These are phyloP conservation scores for Zelleria hepariella DNA, from an alignment of 2,888 invertebrate genomes.

Conservation along the genomic window DNA sequence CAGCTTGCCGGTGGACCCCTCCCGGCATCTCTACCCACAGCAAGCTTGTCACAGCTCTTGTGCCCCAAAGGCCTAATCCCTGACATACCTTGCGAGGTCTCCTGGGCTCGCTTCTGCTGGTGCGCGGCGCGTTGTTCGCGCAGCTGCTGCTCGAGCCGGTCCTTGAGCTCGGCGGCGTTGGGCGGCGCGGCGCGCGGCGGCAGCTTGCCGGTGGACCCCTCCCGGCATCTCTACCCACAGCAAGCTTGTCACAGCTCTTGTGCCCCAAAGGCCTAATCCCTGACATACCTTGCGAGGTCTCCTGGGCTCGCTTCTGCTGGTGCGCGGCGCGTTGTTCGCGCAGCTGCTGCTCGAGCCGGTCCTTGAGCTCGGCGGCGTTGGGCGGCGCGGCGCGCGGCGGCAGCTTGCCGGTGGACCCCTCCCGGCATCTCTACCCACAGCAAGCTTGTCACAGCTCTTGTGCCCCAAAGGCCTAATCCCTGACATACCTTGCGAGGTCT, in stretches of 20 bases:
- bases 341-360: conserved; percentile 92
- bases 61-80: no score
- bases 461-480: no score
- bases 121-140: conserved; percentile 90
- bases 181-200: conserved; percentile 72
- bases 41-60: no score
- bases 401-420: conserved; percentile 43
- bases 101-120: conserved; percentile 86
- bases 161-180: conserved; percentile 83
- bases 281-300: conserved; percentile 73
- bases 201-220: conserved; percentile 81
- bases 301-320: conserved; percentile 86
- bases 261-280: no score
- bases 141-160: conserved; percentile 92
- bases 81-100: conserved; percentile 76
- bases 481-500: conserved; percentile 73
- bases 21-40: no score
- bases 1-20: conserved; percentile 81
- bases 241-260: no score
- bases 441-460: no score
- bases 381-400: conserved; percentile 65
- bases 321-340: conserved; percentile 90
- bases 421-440: no score
- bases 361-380: conserved; percentile 83
- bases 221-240: no score